A percentile compares a stretch with the other conserved stretches of the same genome.
phyloP scores from a whole-genome alignment of 2,797 vertebrate species.

The Margarornis squamiger region DNA sequence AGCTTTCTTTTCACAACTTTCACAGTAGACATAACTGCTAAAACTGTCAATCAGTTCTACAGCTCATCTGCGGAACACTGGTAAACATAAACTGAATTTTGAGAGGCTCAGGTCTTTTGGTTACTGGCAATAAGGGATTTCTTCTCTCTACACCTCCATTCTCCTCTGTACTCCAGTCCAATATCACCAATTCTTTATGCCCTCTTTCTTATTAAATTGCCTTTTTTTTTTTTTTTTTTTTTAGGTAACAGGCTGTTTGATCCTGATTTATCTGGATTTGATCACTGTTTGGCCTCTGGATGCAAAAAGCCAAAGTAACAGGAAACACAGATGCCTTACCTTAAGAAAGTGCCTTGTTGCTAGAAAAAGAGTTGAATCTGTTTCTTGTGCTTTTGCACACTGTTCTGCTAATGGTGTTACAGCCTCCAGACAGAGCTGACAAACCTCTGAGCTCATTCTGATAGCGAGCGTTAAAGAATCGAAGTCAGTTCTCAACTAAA shows the following conservation, averaged over 20 bases:
- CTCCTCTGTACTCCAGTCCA: background rate
- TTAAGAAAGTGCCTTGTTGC: slow-evolving; percentile 98
- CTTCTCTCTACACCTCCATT: background rate
- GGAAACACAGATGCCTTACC: slow-evolving; percentile 71
- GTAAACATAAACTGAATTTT: background rate
- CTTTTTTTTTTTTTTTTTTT: background rate
- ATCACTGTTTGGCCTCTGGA: background rate
- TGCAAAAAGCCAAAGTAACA: background rate
- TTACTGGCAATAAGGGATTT: background rate
- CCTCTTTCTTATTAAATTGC: background rate
- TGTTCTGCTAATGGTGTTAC: slow-evolving; percentile 95
- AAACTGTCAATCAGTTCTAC: background rate
- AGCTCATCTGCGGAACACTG: background rate
- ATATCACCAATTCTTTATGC: background rate
- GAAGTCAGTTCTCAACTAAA: background rate
- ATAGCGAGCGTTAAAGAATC: slow-evolving; percentile 69
- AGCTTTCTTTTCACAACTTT: background rate
- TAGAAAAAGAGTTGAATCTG: slow-evolving; percentile 92
- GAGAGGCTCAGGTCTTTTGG: background rate
- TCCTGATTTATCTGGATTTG: background rate
- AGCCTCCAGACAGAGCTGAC: slow-evolving; percentile 96
- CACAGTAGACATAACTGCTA: background rate
- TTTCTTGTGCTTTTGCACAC: slow-evolving; percentile 95
- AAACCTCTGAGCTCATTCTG: slow-evolving; percentile 98
- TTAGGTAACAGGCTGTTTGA: background rate